Conservation (phyloP, 2,113 vertebrate species). For the Caretta caretta region DNA sequence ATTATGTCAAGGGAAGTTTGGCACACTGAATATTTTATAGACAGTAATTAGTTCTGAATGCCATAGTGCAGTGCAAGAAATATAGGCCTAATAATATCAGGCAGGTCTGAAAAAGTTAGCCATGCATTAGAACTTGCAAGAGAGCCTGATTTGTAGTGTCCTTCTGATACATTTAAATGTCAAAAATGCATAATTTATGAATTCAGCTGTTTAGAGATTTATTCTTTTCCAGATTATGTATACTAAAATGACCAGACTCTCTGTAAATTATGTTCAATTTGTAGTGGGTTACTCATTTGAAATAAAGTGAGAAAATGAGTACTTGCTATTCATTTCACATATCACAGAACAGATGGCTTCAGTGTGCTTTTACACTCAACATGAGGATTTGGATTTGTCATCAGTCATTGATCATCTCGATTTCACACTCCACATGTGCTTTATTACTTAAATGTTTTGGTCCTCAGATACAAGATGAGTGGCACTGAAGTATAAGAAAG, state of each 20-base stretch:
- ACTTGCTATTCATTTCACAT: background rate
- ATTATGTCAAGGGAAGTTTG: rapidly evolving
- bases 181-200: background rate
- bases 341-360: slow-evolving; percentile 48
- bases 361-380: slow-evolving; percentile 9
- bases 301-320: background rate
- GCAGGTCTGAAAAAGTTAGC: background rate
- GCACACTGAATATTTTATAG: background rate
- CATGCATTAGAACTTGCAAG: rapidly evolving
- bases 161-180: background rate
- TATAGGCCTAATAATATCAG: background rate
- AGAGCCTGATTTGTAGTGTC: background rate
- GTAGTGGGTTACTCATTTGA: background rate
- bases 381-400: slow-evolving; percentile 44
- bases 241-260: background rate
- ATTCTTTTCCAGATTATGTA: background rate
- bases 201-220: background rate
- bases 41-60: rapidly evolving
- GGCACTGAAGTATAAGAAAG: background rate
- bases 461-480: background rate
- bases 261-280: background rate
- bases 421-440: background rate
- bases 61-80: background rate
- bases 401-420: slow-evolving; percentile 34
- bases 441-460: background rate